Evolutionary conservation across 1,140 invertebrate species (phyloP), one percentile per base, ranked within the genome.

Genomic region (Drosophila lacteicornis): DNA sequence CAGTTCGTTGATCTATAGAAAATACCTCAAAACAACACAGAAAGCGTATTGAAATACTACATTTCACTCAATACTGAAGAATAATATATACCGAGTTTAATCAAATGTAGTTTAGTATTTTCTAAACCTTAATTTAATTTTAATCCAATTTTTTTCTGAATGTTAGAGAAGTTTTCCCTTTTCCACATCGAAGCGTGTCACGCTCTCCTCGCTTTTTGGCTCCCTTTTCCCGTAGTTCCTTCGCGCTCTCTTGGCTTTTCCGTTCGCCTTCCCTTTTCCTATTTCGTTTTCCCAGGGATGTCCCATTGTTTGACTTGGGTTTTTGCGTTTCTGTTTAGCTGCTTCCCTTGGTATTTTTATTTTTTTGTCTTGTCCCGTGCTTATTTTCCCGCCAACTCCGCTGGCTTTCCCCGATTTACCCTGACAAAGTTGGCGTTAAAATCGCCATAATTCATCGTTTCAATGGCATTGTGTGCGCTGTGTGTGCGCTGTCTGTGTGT

Each of bases 391-490:
- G 38, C 50, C 75, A 36, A 2, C 12, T 36, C 30, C 36, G n/a
- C 6, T 8, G 27, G 38, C 30, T 51, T 45, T 36, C 22, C 38
- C 27, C n/a, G 33, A 27, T 45, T 30, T 45, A 55, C 47, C 15
- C 66, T 69, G 62, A 66, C 62, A 78, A 56, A 83, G 75, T 79
- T 80, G 74, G 80, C 80, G 84, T 84, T 88, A 88, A 88, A 88
- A 88, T 88, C 67, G 74, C 80, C 80, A 88, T 88, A 88, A 90
- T 88, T 88, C 84, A 88, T 88, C 78, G 77, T 81, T 88, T 75
- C 78, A 88, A 75, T 84, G 80, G 77, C 69, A 51, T 57, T 71
- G 67, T 69, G 73, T 60, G 51, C 70, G 61, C 63, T 69, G 78
- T 78, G 68, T 63, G 75, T 67, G 47, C 42, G n/a, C 13, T 38